These are phyloP conservation scores for Globia sparganii DNA, from an alignment of 2,888 invertebrate genomes.

Conservation along the genomic window DNA sequence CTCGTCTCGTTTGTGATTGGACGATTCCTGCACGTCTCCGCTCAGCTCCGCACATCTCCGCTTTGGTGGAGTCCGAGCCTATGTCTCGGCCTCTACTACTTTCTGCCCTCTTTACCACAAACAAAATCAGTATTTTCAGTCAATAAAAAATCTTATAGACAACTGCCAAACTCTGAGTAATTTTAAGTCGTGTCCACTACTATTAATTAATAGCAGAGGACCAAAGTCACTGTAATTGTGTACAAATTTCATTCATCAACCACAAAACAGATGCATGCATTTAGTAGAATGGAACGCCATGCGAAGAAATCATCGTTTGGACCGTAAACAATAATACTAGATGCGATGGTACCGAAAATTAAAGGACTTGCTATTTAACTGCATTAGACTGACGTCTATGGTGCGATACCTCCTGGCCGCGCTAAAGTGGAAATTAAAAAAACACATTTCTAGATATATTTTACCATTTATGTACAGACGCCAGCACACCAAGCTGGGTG, in stretches of 20 bases:
- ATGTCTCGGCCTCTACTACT: neutral
- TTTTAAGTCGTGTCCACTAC: neutral
- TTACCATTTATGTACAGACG: too few relatives aligned
- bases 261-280: constrained; percentile 38
- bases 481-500: too few relatives aligned
- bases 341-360: neutral
- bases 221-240: neutral
- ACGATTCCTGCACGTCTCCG: too few relatives aligned
- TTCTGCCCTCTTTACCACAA: neutral
- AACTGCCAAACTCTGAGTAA: neutral
- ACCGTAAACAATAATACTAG: neutral
- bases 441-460: too few relatives aligned
- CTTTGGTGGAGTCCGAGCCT: too few relatives aligned
- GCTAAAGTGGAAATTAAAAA: too few relatives aligned
- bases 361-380: neutral
- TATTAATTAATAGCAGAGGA: neutral
- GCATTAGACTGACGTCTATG: neutral
- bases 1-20: too few relatives aligned
- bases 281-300: constrained; percentile 25
- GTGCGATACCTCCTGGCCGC: too few relatives aligned
- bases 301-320: constrained; percentile 1
- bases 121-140: neutral
- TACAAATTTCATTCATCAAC: neutral
- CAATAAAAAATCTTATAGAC: neutral
- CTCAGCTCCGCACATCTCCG: too few relatives aligned